phyloP scores from a whole-genome alignment of 2,113 vertebrate genomes.

The Piaya cayana region DNA sequence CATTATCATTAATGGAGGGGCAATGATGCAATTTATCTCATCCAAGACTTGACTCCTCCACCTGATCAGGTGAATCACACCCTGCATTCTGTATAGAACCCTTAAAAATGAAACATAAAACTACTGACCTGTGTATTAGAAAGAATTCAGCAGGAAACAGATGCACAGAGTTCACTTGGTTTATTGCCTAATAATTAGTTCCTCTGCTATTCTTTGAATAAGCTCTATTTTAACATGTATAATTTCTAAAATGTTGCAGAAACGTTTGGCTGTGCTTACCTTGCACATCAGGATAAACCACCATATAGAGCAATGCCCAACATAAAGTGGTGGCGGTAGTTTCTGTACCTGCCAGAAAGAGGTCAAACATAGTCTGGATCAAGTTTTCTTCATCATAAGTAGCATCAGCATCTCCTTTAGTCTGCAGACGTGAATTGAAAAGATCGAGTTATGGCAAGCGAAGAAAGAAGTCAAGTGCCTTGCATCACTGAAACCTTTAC shows the following conservation, averaged over 20 bases:
- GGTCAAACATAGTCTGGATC: constrained; percentile 36
- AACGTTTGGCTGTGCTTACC: neutral
- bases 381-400: constrained; percentile 70
- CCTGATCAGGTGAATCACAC: neutral
- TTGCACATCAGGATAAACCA: constrained; percentile 64
- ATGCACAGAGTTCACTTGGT: neutral
- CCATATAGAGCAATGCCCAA: constrained; percentile 74
- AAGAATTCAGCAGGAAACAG: neutral
- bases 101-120: neutral
- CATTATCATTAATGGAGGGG: neutral
- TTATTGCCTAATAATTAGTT: neutral
- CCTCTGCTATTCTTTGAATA: neutral
- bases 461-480: neutral
- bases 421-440: constrained; percentile 32
- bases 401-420: neutral
- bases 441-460: neutral
- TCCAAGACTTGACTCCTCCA: neutral
- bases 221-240: neutral
- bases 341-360: constrained; percentile 74
- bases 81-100: neutral
- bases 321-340: constrained; percentile 63
- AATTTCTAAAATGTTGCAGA: neutral
- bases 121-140: neutral
- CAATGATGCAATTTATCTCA: neutral
- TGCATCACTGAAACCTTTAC: neutral